Percentiles rank a stretch among this genome's conserved stretches.
These are phyloP conservation scores for Erpornis zantholeuca DNA, from an alignment of 2,113 vertebrate genomes.

Conservation along the genomic window DNA sequence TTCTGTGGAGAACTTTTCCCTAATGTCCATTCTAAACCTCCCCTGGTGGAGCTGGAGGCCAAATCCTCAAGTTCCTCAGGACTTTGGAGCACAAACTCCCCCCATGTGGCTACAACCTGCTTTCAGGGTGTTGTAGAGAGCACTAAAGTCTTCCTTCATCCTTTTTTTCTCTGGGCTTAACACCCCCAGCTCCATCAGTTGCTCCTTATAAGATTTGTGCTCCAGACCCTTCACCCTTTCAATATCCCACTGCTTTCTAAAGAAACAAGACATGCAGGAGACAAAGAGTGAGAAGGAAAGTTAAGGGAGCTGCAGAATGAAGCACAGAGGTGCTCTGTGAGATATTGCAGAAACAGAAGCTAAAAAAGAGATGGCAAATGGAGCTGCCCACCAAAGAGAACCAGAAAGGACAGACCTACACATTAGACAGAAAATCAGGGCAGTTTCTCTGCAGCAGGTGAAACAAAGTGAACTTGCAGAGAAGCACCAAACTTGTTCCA, in stretches of 20 bases:
- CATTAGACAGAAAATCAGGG: not conserved
- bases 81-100: not conserved
- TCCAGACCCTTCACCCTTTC: not conserved
- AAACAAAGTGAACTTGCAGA: not conserved
- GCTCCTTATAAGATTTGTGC: not conserved
- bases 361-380: not conserved
- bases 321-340: not conserved
- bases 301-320: not conserved
- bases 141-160: not conserved
- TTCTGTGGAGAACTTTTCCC: not conserved
- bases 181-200: not conserved
- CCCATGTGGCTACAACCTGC: not conserved
- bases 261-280: not conserved
- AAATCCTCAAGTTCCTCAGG: not conserved
- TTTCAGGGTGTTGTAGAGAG: not conserved
- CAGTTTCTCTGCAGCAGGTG: not conserved
- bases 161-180: not conserved
- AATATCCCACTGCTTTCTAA: not conserved
- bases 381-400: not conserved
- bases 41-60: not conserved
- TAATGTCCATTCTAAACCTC: not conserved
- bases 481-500: not conserved
- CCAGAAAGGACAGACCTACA: not conserved
- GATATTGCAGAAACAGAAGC: not conserved
- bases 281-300: not conserved